Evolutionary conservation across 2,113 vertebrate genomes (phyloP).

Genomic region (Numida meleagris): DNA sequence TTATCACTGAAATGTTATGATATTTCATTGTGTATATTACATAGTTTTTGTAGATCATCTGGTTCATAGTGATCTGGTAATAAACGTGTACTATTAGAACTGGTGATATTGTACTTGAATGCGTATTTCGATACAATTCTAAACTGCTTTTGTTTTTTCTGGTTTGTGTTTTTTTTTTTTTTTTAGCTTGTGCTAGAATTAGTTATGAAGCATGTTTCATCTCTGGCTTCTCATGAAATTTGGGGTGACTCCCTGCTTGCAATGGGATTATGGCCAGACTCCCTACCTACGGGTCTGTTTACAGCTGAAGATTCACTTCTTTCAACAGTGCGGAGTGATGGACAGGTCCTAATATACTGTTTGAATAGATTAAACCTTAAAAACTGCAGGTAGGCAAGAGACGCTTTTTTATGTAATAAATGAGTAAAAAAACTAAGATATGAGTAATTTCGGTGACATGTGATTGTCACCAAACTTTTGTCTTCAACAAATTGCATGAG

Average conservation of each 20-base stretch:
- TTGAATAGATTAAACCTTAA: constrained; percentile 88
- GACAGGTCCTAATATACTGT: constrained; percentile 89
- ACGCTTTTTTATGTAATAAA: neutral
- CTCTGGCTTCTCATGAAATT: constrained; percentile 77
- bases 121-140: neutral
- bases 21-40: fast-evolving
- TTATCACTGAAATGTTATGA: neutral
- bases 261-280: constrained; percentile 91
- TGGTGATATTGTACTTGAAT: neutral
- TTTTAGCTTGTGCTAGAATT: constrained; percentile 83
- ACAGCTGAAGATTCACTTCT: constrained; percentile 92
- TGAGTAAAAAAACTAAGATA: neutral
- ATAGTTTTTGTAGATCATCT: neutral
- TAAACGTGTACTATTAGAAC: neutral
- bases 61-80: neutral
- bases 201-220: constrained; percentile 82
- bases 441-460: neutral
- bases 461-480: neutral
- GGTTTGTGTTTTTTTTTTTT: neutral
- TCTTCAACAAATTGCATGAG: neutral
- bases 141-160: neutral
- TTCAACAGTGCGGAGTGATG: constrained; percentile 85
- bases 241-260: constrained; percentile 86
- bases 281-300: constrained; percentile 85
- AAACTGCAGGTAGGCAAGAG: constrained; percentile 81